These are phyloP conservation scores for Diarsia rubi DNA, from an alignment of 2,888 invertebrate genomes.

Conservation along the genomic window DNA sequence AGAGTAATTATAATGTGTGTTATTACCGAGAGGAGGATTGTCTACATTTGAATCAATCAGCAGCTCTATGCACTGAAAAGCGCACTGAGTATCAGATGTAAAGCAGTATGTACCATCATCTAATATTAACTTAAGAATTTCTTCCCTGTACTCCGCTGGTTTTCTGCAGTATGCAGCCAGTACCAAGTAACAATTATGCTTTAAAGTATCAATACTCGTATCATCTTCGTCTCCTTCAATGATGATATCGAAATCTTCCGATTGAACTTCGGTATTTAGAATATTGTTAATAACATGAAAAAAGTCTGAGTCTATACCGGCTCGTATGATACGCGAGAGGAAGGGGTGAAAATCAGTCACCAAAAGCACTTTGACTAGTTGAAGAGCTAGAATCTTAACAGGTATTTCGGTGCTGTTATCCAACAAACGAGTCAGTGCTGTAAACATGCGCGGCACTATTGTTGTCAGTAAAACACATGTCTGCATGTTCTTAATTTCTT, in stretches of 20 bases:
- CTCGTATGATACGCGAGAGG: slow-evolving; percentile 73
- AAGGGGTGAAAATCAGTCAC: slow-evolving; percentile 72
- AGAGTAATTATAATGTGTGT: slow-evolving; percentile 18
- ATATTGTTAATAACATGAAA: slow-evolving; percentile 81
- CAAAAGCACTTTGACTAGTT: slow-evolving; percentile 74
- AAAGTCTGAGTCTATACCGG: slow-evolving; percentile 75
- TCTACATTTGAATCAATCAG: slow-evolving; percentile 74
- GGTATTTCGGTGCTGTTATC: slow-evolving; percentile 71
- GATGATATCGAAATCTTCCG: slow-evolving; percentile 74
- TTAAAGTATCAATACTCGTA: slow-evolving; percentile 75
- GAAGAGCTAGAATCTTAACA: slow-evolving; percentile 74
- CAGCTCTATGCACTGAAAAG: slow-evolving; percentile 79
- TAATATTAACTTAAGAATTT: slow-evolving; percentile 81
- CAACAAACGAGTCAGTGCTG: slow-evolving; percentile 69
- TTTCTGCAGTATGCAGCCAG: slow-evolving; percentile 83
- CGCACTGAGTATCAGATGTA: slow-evolving; percentile 76
- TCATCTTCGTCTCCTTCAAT: slow-evolving; percentile 80
- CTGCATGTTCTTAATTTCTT: slow-evolving; percentile 68
- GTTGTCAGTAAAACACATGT: slow-evolving; percentile 70
- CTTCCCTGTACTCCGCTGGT: slow-evolving; percentile 76
- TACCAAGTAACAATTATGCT: slow-evolving; percentile 78
- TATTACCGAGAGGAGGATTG: slow-evolving; percentile 80
- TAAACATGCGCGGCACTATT: slow-evolving; percentile 72
- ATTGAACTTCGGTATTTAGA: slow-evolving; percentile 72
- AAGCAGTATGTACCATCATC: slow-evolving; percentile 82